Base-by-base conservation (phyloP, 2,113 vertebrate genomes). In the Eretmochelys imbricata region DNA sequence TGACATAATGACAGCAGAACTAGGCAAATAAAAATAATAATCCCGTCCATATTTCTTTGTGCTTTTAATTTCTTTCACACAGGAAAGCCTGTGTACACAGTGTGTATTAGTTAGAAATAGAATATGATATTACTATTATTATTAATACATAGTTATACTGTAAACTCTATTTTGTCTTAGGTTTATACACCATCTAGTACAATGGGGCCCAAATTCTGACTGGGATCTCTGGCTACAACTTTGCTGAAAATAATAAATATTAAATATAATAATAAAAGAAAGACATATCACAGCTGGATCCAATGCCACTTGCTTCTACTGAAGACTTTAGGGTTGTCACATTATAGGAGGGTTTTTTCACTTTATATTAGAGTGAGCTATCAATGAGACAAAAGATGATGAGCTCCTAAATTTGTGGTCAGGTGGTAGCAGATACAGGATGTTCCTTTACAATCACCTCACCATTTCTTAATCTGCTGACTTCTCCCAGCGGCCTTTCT, bases 401-500 rank as follows among this genome's bases (percentile, higher is more conserved):
- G 12, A 53, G 46, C 42, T 17, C 27, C 53, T 69, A 72, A 48
- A 51, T 22, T 50, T 80, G 59, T 5, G 2, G 10, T 88, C 65
- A 69, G 76, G 7, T 62, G 55, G n/a, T 11, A 38, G 24, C 4
- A 0, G 0, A 31, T 5, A 11, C 1, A 88, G 65, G 62, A 85
- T 82, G 1, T 4, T 29, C 48, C 72, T 84, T 69, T 46, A 84
- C 25, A 87, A 69, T 19, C 55, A 49, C 0, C 0, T 42, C 80
- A 51, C 38, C 5, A 2, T 84, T 93, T 31, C 53, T 50, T n/a
- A 76, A 14, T 46, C 82, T 84, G n/a, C 82, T 62, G 88, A 62
- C 65, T 42, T 72, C 57, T 51, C 53, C 85, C 31, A 50, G 82
- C 38, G n/a, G 82, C 20, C 85, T 92, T 94, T 96, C 42, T 48